A percentile compares a stretch with the other conserved stretches of the same genome.
Conservation (phyloP, 2,797 vertebrate species). For the Denticeps clupeoides region DNA sequence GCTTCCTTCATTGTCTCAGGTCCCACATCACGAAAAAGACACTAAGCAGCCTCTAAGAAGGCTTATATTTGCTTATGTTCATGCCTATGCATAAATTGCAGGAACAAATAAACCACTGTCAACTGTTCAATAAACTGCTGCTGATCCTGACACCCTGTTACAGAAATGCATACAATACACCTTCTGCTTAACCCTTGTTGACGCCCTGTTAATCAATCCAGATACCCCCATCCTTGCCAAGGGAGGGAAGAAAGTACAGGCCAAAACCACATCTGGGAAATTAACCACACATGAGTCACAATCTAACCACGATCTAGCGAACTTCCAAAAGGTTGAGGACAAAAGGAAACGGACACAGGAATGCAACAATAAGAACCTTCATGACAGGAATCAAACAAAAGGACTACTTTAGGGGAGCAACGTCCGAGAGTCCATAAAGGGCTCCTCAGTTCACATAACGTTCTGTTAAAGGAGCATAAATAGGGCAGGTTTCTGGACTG, state of each 20-base stretch:
- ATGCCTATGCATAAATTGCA: too few relatives aligned
- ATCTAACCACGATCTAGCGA: too few relatives aligned
- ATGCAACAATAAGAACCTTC: constrained; percentile 9
- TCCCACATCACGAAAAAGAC: constrained; percentile 45
- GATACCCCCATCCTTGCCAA: constrained; percentile 8
- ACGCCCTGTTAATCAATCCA: background rate
- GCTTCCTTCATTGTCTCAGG: constrained; percentile 39
- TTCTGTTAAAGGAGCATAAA: constrained; percentile 4
- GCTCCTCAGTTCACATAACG: constrained; percentile 7
- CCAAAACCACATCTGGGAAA: background rate
- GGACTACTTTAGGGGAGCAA: background rate
- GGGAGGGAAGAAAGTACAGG: background rate
- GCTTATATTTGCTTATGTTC: too few relatives aligned
- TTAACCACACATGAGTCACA: constrained; percentile 9
- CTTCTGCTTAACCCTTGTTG: constrained; percentile 2
- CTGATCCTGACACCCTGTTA: too few relatives aligned
- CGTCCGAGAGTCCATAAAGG: constrained; percentile 4
- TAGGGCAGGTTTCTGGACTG: constrained; percentile 2
- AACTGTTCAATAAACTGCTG: too few relatives aligned
- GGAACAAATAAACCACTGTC: too few relatives aligned
- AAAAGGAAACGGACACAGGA: constrained; percentile 5
- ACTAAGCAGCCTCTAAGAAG: constrained; percentile 42
- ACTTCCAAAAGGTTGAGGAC: constrained; percentile 5
- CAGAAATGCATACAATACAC: background rate
- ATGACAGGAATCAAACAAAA: background rate